Percentiles rank a stretch among this genome's conserved stretches.
Evolutionary conservation across 2,113 vertebrate species (phyloP).

Genomic region (Pedionomus torquatus): DNA sequence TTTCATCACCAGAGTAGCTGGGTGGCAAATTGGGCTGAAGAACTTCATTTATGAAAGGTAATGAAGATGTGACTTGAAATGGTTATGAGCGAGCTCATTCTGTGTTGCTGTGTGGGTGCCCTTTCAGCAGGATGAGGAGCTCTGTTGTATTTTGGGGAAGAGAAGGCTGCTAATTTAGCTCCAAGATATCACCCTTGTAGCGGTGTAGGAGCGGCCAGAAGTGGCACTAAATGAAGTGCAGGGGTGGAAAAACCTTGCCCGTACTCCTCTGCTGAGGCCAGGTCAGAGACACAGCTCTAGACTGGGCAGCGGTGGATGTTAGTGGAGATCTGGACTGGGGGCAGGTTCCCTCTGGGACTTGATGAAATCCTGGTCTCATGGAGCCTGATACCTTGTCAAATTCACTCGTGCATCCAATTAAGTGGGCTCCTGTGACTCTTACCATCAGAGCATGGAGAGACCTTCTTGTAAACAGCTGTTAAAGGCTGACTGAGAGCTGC

Average conservation of each 20-base stretch:
- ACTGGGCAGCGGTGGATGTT: background rate
- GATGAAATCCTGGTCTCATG: background rate
- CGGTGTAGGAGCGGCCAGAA: background rate
- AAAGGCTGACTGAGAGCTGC: background rate
- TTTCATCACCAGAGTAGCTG: fast-evolving
- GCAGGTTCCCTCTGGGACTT: background rate
- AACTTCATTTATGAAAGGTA: background rate
- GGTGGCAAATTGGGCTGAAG: background rate
- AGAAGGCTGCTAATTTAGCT: background rate
- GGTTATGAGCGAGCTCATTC: fast-evolving
- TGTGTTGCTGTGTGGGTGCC: background rate
- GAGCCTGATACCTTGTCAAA: background rate
- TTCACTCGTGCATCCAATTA: background rate
- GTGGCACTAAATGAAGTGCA: background rate
- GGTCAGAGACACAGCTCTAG: background rate
- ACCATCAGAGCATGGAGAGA: fast-evolving
- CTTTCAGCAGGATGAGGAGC: background rate
- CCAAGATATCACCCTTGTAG: background rate
- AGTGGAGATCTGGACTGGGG: background rate
- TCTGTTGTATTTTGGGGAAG: background rate
- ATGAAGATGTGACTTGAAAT: fast-evolving
- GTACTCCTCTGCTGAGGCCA: fast-evolving
- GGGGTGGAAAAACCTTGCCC: background rate
- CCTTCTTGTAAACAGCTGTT: background rate
- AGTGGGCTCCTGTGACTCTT: background rate